Evolutionary conservation across 2,797 vertebrate genomes (phyloP).

Genomic region (Lithobates pipiens): DNA sequence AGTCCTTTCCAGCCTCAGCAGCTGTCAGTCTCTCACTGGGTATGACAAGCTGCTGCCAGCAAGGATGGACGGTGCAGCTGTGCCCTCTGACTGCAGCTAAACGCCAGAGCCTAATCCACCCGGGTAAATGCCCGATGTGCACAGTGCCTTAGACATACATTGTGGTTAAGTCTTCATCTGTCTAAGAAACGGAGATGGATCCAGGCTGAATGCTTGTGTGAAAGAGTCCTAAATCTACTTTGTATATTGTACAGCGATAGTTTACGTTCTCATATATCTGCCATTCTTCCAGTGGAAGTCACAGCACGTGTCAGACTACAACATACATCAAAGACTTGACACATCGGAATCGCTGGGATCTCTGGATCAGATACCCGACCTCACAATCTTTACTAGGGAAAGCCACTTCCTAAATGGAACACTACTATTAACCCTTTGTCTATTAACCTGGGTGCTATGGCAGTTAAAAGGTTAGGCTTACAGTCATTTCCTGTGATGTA

Average conservation of each 20-base stretch:
- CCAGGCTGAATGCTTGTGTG: too few relatives aligned
- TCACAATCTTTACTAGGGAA: neutral
- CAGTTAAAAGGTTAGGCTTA: neutral
- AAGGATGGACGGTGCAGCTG: too few relatives aligned
- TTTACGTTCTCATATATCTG: neutral
- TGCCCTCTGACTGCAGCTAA: too few relatives aligned
- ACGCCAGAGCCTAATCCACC: too few relatives aligned
- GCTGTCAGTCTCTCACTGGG: too few relatives aligned
- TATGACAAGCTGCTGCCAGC: too few relatives aligned
- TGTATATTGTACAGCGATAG: neutral
- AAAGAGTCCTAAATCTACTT: too few relatives aligned
- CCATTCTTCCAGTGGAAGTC: neutral
- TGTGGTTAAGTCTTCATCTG: too few relatives aligned
- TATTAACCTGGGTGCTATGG: neutral
- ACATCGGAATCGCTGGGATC: neutral
- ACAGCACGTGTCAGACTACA: neutral
- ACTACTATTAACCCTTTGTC: neutral
- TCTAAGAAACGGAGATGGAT: too few relatives aligned
- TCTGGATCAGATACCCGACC: neutral
- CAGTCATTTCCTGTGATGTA: conserved; percentile 21
- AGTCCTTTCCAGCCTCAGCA: too few relatives aligned
- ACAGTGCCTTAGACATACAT: too few relatives aligned
- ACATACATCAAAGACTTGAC: neutral
- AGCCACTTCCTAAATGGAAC: neutral
- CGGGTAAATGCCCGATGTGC: too few relatives aligned